Conservation (phyloP, 1,140 invertebrate species). For the Melitaea cinxia region DNA sequence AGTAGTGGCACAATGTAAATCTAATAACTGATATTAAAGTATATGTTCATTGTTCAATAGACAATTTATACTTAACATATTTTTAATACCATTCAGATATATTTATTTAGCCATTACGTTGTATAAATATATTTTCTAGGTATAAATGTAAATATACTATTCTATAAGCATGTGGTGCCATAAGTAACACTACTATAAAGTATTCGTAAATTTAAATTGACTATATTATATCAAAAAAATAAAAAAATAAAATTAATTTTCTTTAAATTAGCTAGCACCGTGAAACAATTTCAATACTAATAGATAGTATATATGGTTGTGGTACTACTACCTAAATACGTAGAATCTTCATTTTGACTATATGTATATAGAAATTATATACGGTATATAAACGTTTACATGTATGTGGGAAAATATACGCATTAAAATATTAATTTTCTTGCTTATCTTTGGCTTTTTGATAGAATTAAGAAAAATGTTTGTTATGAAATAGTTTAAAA, state of each 20-base stretch:
- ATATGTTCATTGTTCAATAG: constrained; percentile 26
- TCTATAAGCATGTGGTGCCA: constrained; percentile 79
- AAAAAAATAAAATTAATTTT: constrained; percentile 15
- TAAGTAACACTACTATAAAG: constrained; percentile 73
- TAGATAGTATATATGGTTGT: constrained; percentile 34
- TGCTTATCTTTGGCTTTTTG: constrained; percentile 50
- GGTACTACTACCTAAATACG: constrained; percentile 31
- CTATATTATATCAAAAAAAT: constrained; percentile 18
- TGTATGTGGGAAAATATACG: constrained; percentile 75
- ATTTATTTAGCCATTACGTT: constrained; percentile 19
- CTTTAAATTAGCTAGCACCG: constrained; percentile 6
- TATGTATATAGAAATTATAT: constrained; percentile 35
- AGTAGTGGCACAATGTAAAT: constrained; percentile 1
- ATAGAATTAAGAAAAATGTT: constrained; percentile 36
- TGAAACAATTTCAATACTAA: constrained; percentile 23
- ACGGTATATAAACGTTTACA: constrained; percentile 51
- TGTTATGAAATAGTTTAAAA: constrained; percentile 29
- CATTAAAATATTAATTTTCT: constrained; percentile 72
- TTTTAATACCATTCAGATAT: constrained; percentile 16
- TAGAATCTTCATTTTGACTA: constrained; percentile 30
- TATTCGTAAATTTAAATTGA: constrained; percentile 59
- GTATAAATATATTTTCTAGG: constrained; percentile 40
- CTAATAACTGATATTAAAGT: constrained; percentile 9
- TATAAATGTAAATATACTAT: constrained; percentile 59
- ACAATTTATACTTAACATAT: constrained; percentile 20